A percentile compares a stretch with the other conserved stretches of the same genome.
These are phyloP conservation scores for Sialis lutaria DNA, from an alignment of 2,888 invertebrate species.

Conservation along the genomic window DNA sequence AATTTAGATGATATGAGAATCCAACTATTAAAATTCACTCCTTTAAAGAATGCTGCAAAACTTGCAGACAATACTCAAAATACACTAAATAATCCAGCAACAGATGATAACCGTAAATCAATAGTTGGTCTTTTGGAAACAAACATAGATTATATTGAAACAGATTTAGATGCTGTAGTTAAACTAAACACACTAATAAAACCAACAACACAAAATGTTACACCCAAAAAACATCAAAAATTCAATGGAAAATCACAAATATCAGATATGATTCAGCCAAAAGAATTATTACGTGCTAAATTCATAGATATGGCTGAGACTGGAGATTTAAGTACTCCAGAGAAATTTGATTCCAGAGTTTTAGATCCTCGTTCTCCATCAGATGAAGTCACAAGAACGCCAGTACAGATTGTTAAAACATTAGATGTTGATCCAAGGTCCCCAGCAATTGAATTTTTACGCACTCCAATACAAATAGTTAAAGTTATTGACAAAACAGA, in stretches of 20 bases:
- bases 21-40: too few relatives aligned
- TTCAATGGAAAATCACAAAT: background rate
- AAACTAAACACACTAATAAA: slow-evolving; percentile 8
- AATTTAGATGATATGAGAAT: too few relatives aligned
- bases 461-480: slow-evolving; percentile 33
- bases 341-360: background rate
- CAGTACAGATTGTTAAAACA: slow-evolving; percentile 16
- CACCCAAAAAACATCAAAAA: too few relatives aligned
- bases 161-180: slow-evolving; percentile 22
- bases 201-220: background rate
- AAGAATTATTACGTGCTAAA: slow-evolving; percentile 15
- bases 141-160: slow-evolving; percentile 40
- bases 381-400: slow-evolving; percentile 30
- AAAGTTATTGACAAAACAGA: slow-evolving; percentile 7
- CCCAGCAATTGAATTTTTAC: slow-evolving; percentile 36
- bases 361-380: slow-evolving; percentile 32
- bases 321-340: slow-evolving; percentile 6
- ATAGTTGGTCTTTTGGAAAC: slow-evolving; percentile 34
- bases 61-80: too few relatives aligned
- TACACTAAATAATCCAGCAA: too few relatives aligned
- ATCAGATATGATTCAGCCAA: background rate
- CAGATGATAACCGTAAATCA: too few relatives aligned
- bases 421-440: slow-evolving; percentile 31
- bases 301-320: slow-evolving; percentile 16
- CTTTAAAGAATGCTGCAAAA: too few relatives aligned